Evolutionary conservation across 1,140 invertebrate genomes (phyloP).

Genomic region (Drosophila kepulauana): DNA sequence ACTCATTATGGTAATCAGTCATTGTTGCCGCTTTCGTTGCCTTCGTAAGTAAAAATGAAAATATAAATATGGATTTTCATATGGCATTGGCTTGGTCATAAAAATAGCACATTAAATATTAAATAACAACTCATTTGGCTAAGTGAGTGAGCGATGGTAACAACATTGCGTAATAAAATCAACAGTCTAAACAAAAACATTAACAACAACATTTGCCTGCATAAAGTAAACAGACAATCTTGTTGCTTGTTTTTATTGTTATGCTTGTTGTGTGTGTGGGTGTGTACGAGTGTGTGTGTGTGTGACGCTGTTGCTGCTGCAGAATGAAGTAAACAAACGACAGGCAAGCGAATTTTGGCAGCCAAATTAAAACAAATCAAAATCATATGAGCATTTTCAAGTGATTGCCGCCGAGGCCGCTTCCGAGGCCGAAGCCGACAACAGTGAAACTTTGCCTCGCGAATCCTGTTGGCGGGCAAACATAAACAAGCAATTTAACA

Average conservation of each 20-base stretch:
- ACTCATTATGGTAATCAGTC: constrained; percentile 4
- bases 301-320: neutral
- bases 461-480: constrained; percentile 58
- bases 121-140: constrained; percentile 61
- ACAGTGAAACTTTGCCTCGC: constrained; percentile 31
- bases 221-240: constrained; percentile 35
- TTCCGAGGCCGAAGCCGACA: neutral
- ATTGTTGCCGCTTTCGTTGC: neutral
- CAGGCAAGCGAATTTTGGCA: constrained; percentile 29
- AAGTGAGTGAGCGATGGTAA: constrained; percentile 56
- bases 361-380: constrained; percentile 81
- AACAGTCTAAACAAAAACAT: constrained; percentile 73
- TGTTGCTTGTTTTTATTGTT: constrained; percentile 11
- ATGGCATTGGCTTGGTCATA: neutral
- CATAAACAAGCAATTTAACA: constrained; percentile 83
- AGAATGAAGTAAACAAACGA: constrained; percentile 21
- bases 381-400: constrained; percentile 80
- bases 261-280: neutral
- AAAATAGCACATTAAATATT: constrained; percentile 58
- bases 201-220: constrained; percentile 59
- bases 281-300: neutral
- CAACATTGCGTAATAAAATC: constrained; percentile 67
- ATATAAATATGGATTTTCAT: constrained; percentile 13
- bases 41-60: neutral
- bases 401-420: constrained; percentile 50